These are phyloP conservation scores for Chrysolina oricalcia DNA, from an alignment of 2,888 invertebrate species.

Conservation along the genomic window DNA sequence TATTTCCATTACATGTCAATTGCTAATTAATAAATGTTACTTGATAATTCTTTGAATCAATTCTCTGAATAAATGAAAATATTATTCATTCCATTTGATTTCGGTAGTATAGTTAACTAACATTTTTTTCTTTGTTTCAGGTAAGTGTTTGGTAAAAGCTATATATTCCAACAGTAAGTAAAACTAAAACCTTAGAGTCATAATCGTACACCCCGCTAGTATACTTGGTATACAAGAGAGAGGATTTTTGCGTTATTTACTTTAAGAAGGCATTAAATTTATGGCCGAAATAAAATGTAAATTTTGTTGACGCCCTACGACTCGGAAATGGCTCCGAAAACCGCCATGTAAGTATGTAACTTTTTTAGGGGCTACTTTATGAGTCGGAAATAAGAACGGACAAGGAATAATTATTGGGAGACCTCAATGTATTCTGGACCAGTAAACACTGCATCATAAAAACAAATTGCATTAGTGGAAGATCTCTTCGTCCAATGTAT, in stretches of 20 bases:
- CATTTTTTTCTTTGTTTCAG: not conserved
- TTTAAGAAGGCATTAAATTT: conserved; percentile 26
- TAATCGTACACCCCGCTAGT: not conserved
- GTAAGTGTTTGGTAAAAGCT: not conserved
- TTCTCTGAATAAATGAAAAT: not conserved
- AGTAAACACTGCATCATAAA: not conserved
- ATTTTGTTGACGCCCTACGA: conserved; percentile 16
- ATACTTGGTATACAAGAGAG: not conserved
- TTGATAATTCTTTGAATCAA: no score
- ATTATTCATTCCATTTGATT: no score
- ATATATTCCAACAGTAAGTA: conserved; percentile 5
- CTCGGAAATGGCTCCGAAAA: not conserved
- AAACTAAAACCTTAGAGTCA: not conserved
- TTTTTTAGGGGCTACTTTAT: conserved; percentile 19
- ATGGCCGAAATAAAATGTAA: conserved; percentile 28
- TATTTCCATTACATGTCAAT: no score
- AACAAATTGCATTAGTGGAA: not conserved
- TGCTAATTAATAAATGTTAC: no score
- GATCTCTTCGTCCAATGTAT: not conserved
- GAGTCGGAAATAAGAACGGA: not conserved
- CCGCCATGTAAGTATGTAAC: conserved; percentile 16
- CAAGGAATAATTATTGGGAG: not conserved
- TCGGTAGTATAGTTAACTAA: not conserved
- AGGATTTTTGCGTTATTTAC: conserved; percentile 15
- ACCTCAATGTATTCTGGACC: not conserved